Evolutionary conservation across 2,888 invertebrate genomes (phyloP).

Genomic region (Bhutanitis thaidina): DNA sequence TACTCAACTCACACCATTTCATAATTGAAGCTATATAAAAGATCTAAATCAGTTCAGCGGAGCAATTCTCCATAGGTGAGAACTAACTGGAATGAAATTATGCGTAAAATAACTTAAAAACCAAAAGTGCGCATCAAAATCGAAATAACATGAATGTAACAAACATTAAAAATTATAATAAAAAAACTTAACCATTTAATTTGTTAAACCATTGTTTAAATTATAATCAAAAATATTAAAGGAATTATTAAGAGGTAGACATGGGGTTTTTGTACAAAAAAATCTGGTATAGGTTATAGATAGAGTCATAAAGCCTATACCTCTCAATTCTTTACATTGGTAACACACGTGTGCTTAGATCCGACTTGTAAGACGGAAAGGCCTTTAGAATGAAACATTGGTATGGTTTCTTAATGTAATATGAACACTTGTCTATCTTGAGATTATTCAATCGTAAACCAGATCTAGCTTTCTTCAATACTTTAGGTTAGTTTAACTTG

Average conservation of each 20-base stretch:
- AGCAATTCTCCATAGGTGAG: background rate
- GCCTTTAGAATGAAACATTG: background rate
- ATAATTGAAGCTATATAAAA: background rate
- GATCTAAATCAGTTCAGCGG: constrained; percentile 5
- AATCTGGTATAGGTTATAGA: no score
- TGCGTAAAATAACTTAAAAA: background rate
- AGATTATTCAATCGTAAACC: background rate
- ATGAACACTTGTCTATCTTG: background rate
- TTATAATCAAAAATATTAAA: background rate
- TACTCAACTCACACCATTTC: background rate
- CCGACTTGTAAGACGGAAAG: background rate
- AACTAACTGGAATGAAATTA: constrained; percentile 3
- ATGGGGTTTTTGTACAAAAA: background rate
- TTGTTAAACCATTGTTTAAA: background rate
- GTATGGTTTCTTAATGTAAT: background rate
- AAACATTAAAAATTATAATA: background rate
- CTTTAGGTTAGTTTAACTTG: no score
- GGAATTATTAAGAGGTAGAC: constrained; percentile 11
- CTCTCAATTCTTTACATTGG: no score
- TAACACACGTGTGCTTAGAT: no score
- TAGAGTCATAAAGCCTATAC: no score
- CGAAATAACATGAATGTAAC: constrained; percentile 1
- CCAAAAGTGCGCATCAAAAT: background rate
- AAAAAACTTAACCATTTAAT: constrained; percentile 8
- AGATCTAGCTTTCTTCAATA: background rate